A percentile compares a stretch with the other conserved stretches of the same genome.
Conservation (phyloP, 2,113 vertebrate genomes). For the Thoracochromis brauschi region DNA sequence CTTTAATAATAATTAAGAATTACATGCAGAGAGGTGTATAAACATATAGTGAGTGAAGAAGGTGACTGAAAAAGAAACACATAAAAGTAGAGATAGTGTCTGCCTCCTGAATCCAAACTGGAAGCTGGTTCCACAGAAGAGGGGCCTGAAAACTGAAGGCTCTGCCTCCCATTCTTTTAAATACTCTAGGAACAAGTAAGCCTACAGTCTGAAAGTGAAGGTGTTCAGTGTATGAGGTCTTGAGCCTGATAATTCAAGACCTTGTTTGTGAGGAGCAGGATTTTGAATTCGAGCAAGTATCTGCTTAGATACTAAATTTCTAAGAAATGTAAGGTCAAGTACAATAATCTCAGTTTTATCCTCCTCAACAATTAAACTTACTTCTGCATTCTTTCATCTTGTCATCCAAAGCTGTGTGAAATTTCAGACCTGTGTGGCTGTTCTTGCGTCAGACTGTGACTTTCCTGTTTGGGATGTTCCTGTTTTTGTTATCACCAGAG, state of each 20-base stretch:
- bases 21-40: background rate
- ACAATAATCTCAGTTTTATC: background rate
- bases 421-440: background rate
- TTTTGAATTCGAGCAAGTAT: background rate
- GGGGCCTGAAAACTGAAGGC: background rate
- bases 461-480: background rate
- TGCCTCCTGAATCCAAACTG: background rate
- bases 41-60: background rate
- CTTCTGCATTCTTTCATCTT: background rate
- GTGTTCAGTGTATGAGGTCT: background rate
- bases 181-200: background rate
- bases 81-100: background rate
- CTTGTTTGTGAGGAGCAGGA: background rate
- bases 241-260: background rate
- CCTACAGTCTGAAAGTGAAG: accelerated
- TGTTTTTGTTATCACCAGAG: background rate
- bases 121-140: background rate
- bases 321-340: background rate
- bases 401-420: background rate
- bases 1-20: background rate
- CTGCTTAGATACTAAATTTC: background rate
- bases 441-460: background rate
- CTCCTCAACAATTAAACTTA: background rate
- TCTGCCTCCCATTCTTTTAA: background rate
- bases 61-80: background rate